phyloP scores from a whole-genome alignment of 2,888 invertebrate genomes.

The Stenotaenia linearis region DNA sequence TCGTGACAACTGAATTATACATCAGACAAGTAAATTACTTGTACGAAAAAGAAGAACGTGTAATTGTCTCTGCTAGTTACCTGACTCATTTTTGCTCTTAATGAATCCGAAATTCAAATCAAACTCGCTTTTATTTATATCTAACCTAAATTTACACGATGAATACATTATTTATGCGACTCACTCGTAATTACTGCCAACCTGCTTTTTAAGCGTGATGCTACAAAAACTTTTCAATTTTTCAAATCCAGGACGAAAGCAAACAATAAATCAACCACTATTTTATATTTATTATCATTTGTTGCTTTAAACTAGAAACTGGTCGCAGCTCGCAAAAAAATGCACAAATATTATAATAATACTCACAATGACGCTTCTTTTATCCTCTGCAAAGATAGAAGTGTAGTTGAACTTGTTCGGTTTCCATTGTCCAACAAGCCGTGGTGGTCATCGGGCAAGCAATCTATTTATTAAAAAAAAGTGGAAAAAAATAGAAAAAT shows the following conservation, averaged over 20 bases:
- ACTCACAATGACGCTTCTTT: constrained; percentile 26
- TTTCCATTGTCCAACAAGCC: background rate
- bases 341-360: background rate
- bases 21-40: background rate
- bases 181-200: constrained; percentile 19
- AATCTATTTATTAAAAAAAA: background rate
- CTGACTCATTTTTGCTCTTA: background rate
- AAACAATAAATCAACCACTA: constrained; percentile 14
- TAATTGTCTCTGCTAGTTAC: no score
- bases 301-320: constrained; percentile 3
- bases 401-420: constrained; percentile 12
- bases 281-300: constrained; percentile 19
- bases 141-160: constrained; percentile 5
- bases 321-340: background rate
- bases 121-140: constrained; percentile 4
- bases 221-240: constrained; percentile 17
- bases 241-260: constrained; percentile 26
- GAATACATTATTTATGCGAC: constrained; percentile 11
- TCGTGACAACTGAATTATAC: background rate
- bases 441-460: constrained; percentile 6
- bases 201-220: constrained; percentile 10
- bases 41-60: background rate
- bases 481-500: background rate
- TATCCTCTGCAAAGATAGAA: constrained; percentile 28
- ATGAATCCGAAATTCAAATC: background rate